phyloP scores from a whole-genome alignment of 2,113 vertebrate species.

The Isurus oxyrinchus region DNA sequence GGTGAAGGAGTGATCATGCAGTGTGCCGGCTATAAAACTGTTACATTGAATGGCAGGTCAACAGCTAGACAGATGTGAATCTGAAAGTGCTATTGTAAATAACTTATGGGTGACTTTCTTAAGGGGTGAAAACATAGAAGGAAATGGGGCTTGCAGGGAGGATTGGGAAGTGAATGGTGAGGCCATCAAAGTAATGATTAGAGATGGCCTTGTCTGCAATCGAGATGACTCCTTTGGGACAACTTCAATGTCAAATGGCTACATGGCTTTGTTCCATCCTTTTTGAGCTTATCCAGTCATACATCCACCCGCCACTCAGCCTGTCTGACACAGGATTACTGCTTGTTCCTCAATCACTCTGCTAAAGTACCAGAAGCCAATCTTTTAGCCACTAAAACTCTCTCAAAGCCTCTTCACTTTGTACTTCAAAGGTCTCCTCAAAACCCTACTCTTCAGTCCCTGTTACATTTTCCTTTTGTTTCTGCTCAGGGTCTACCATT shows the following conservation, averaged over 20 bases:
- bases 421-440: not conserved
- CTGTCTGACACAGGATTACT: not conserved
- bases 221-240: not conserved
- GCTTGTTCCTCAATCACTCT: not conserved
- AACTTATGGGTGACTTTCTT: not conserved
- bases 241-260: not conserved
- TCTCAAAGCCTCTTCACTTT: not conserved
- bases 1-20: no score
- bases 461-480: not conserved
- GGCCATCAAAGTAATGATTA: not conserved
- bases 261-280: not conserved
- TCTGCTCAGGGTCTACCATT: not conserved
- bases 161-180: not conserved
- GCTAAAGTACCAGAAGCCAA: not conserved
- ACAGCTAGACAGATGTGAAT: no score
- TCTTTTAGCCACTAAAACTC: not conserved
- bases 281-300: not conserved
- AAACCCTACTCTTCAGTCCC: not conserved
- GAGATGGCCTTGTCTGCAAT: not conserved
- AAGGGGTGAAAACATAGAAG: not conserved
- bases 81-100: not conserved
- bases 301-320: not conserved
- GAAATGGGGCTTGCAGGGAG: not conserved
- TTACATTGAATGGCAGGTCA: no score
- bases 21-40: no score